Base-by-base conservation (phyloP, 2,888 invertebrate genomes). In the Cremastinae sp. region DNA sequence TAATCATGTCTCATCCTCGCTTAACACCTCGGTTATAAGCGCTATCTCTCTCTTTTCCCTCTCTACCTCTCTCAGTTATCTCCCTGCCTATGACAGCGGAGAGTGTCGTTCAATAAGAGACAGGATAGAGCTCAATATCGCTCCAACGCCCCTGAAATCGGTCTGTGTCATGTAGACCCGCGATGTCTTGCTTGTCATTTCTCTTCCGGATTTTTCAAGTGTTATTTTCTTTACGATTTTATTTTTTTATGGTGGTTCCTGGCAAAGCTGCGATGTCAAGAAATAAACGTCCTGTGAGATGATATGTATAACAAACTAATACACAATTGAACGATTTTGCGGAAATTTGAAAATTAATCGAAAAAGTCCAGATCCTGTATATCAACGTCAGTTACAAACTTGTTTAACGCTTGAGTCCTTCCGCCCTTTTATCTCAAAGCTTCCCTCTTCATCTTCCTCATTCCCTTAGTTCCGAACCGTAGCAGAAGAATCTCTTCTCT, bases 1-100 rank as follows among this genome's bases (percentile, higher is more conserved):
- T 85, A 87, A 87, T 87, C 86, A 86, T 83, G 85, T 82, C 84
- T 84, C 86, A 86, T 86, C 83, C 85, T 83, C 84, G 81, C 85
- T 80, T 79, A 82, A 73, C 81, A 83, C 83, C 80, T 82, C 81
- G 72, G 65, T 55, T 65, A 61, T 72, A 66, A 61, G 72, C 74
- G 18, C 64, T 39, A 12, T 22, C 41, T 35, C 49, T 43, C 51
- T 53, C 28, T 53, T 51, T 28, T 45, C 45, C 22, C 39, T 53
- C 35, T 37, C 35, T 47, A 16, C 49, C 62, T 62, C 37, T 49
- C 61, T 62, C 61, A n/a, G n/a, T n/a, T 47, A 16, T 47, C 35
- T 43, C 35, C 55, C 43, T 22, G 58, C 58, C 51, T 65, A 22
- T 61, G 58, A 51, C 28, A 68, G 75, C 62, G n/a, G n/a, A 69